Base-by-base conservation (phyloP, 2,888 invertebrate species). In the Drosophila paramelanica region DNA sequence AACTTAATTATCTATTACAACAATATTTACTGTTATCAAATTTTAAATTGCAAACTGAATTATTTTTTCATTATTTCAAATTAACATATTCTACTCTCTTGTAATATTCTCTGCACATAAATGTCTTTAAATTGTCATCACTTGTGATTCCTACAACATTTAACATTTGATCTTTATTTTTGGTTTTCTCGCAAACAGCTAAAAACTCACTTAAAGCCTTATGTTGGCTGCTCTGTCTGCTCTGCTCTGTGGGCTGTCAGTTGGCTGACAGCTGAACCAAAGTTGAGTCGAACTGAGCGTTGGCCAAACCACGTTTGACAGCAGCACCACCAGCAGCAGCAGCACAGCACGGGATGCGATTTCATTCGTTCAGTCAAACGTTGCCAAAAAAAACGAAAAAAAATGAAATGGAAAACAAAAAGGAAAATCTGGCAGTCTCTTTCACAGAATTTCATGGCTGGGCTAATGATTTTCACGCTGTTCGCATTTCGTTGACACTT, bases 391-490 rank as follows among this genome's bases (percentile, higher is more conserved):
- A n/a, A 41, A 38, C 14, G 3, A 7, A 8, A 27, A 25, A 4
- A 1, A 17, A 17, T 33, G 6, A 14, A 45, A 3, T 7, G 31
- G 11, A 10, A 11, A 33, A 33, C 11, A 36, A 13, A 36, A 39
- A 11, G 7, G 17, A 83, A 83, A 81, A 81, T 88, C 77, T 79
- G 88, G 71, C 71, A 73, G 74, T 67, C 73, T 66, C 71, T 72
- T 73, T 68, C 74, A 70, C 59, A 62, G 68, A 69, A 79, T 77
- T 81, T 77, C 85, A 78, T 84, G 70, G 76, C 66, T 51, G 66
- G 76, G 76, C 85, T 81, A 87, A 81, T 82, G 85, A 85, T 84
- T 82, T 82, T 78, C 76, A 81, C 81, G 84, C 84, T 69, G 58
- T 64, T 69, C 61, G 66, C 78, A 83, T 83, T 69, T 67, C 71